phyloP scores from a whole-genome alignment of 2,888 invertebrate species.

The Agelastica alni region DNA sequence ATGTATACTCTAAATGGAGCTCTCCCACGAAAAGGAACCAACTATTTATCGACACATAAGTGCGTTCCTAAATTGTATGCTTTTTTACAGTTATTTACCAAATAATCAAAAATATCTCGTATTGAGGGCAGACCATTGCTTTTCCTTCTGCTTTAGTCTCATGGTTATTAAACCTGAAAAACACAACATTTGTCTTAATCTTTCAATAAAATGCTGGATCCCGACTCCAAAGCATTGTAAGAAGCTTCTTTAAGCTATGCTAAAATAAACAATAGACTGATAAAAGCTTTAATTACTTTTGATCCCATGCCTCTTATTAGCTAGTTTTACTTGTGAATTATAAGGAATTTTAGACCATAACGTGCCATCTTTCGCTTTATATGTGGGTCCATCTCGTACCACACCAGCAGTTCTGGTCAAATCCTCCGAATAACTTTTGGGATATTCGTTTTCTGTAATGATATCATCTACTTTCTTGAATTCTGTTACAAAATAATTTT shows the following conservation, averaged over 20 bases:
- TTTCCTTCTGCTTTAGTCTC: no score
- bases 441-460: conserved; percentile 2
- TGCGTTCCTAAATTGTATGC: conserved; percentile 1
- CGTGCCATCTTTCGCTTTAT: conserved; percentile 5
- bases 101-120: no score
- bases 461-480: conserved; percentile 7
- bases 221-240: no score
- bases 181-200: no score
- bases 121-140: no score
- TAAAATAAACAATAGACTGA: conserved; percentile 4
- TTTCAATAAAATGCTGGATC: no score
- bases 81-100: conserved; percentile 1
- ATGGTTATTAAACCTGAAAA: no score
- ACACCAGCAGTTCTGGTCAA: conserved; percentile 1
- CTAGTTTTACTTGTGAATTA: conserved; percentile 2
- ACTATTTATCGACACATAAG: background rate
- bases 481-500: conserved; percentile 8
- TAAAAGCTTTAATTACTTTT: conserved; percentile 6
- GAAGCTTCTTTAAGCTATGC: conserved; percentile 11
- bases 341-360: background rate
- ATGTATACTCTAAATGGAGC: conserved; percentile 4
- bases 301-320: background rate
- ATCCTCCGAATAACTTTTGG: background rate
- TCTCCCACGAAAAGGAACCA: conserved; percentile 4
- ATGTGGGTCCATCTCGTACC: conserved; percentile 3